phyloP scores from a whole-genome alignment of 1,140 invertebrate species.

The Aethina tumida region DNA sequence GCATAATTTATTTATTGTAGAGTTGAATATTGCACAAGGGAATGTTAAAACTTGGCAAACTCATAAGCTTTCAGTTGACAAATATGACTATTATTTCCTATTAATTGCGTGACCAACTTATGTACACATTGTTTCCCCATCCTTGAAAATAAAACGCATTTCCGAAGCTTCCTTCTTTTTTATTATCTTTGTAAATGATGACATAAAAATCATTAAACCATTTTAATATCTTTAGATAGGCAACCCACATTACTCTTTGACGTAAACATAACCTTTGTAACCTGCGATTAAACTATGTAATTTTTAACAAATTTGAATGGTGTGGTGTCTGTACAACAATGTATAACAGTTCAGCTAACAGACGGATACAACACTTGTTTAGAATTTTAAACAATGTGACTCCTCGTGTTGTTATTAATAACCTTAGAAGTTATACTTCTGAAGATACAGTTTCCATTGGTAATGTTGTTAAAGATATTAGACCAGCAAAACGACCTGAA shows the following conservation, averaged over 20 bases:
- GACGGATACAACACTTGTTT: constrained; percentile 16
- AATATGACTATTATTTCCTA: no score
- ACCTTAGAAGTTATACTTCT: constrained; percentile 38
- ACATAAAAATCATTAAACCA: no score
- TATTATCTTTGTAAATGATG: no score
- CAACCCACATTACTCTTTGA: background rate
- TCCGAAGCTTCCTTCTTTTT: no score
- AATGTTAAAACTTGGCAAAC: no score
- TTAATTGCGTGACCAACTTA: no score
- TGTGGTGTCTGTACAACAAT: constrained; percentile 12
- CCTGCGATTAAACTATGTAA: constrained; percentile 6
- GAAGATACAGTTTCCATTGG: constrained; percentile 59
- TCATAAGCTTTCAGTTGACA: no score
- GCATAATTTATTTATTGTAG: no score
- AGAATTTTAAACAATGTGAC: constrained; percentile 16
- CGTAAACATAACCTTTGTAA: constrained; percentile 22
- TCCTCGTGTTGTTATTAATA: constrained; percentile 7
- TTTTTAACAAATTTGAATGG: constrained; percentile 5
- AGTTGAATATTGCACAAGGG: no score
- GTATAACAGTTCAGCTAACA: constrained; percentile 6
- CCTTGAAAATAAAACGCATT: no score
- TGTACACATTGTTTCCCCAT: no score
- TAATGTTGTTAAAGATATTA: constrained; percentile 58
- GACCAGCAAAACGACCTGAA: constrained; percentile 55
- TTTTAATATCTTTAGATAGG: no score